Evolutionary conservation across 2,888 invertebrate species (phyloP).

Genomic region (Diloba caeruleocephala): DNA sequence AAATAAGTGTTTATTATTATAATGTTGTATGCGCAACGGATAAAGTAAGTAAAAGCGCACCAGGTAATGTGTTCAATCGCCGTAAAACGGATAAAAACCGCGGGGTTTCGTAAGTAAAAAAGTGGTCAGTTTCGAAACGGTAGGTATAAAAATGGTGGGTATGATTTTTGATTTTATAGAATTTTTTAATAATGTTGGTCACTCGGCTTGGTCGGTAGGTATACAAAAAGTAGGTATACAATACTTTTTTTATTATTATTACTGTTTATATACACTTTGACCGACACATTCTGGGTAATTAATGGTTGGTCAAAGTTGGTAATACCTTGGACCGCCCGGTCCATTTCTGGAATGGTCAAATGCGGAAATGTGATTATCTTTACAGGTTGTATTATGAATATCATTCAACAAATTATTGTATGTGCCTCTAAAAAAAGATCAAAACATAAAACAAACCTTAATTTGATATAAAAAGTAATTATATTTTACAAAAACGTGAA

Average conservation of each 20-base stretch:
- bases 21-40: constrained; percentile 59
- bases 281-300: constrained; percentile 12
- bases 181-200: constrained; percentile 46
- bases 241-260: constrained; percentile 42
- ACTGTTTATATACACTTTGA: constrained; percentile 35
- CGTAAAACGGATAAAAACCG: constrained; percentile 39
- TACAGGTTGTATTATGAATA: constrained; percentile 48
- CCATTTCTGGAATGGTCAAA: constrained; percentile 28
- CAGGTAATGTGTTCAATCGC: constrained; percentile 69
- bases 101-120: constrained; percentile 59
- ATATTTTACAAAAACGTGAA: background rate
- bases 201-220: constrained; percentile 58
- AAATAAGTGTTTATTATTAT: constrained; percentile 46
- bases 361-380: constrained; percentile 33
- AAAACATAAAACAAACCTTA: background rate
- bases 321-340: constrained; percentile 14
- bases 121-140: constrained; percentile 58
- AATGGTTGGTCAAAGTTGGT: constrained; percentile 38
- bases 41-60: constrained; percentile 75
- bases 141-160: constrained; percentile 76
- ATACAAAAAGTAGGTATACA: constrained; percentile 54
- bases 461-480: too few species aligned
- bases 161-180: constrained; percentile 51
- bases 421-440: constrained; percentile 29
- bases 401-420: constrained; percentile 21